Evolutionary conservation across 2,888 invertebrate genomes (phyloP), one percentile per base, ranked within the genome.

Genomic region (Conistra vaccinii): DNA sequence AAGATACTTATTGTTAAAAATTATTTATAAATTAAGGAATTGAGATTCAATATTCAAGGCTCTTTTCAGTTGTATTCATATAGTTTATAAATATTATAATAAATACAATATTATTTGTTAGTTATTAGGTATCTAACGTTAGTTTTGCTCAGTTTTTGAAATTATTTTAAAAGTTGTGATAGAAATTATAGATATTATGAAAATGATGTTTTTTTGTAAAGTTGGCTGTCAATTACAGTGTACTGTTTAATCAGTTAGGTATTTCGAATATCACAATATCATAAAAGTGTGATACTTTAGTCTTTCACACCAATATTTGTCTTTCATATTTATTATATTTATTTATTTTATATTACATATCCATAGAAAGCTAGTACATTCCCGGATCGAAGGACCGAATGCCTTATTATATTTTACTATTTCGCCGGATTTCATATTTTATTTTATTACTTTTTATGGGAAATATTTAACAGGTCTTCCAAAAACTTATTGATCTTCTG

Each of bases 71-170:
- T 86, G 53, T 83, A 87, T 80, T 83, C 73, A 66, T 80, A 85
- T 71, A 88, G 85, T 88, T 86, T 88, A 88, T 81, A 78, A 77
- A 78, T 72, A 60, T 73, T 60, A 62, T 60, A 58, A 73, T 71
- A 62, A 67, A 73, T 48, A 53, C 66, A 65, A 53, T 73, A 69
- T 73, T 67, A 84, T 84, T 76, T 80, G 69, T 83, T 88, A 83
- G 83, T 72, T 65, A 60, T 26, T 69, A 80, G 14, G 23, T 83
- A 48, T 48, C 48, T 48, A 77, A 76, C 29, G 74, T 88, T 85
- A 83, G 65, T 85, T 88, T 87, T 85, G 89, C 87, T 87, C 87
- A 88, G 81, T 72, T 83, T 81, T 81, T 69, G 57, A 62, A 70
- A 78, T 80, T 76, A 51, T 69, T 85, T 88, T 77, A 55, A 68